Base-by-base conservation (phyloP, 2,113 vertebrate genomes). In the Thalassoma bifasciatum region DNA sequence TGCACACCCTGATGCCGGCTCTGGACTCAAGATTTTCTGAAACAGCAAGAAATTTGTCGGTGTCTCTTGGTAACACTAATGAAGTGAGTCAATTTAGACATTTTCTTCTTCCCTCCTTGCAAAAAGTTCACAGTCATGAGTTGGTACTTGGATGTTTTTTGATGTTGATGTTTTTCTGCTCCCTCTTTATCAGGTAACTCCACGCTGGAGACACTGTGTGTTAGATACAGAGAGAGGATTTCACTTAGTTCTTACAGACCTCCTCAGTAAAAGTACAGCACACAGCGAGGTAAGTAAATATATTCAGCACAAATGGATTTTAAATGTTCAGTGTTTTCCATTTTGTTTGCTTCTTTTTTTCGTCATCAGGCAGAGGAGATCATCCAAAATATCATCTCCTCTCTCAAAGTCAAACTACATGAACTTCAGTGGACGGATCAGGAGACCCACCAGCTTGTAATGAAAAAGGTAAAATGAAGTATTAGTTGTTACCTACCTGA, bases 1-100 rank as follows among this genome's bases (percentile, higher is more conserved):
- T 95, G 75, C 91, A 94, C 79, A 94, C 91, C 9, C 24, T 95
- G 49, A 90, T 90, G 66, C 94, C 93, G 3, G 92, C 93, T 1
- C 86, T 95, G 58, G 92, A 93, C 75, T 90, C 92, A 72, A 92
- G 88, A 30, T 94, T 94, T 54, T 77, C 72, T 24, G 80, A 91
- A 66, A 91, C 80, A 9, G 76, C 80, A 34, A 90, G 62, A 19
- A 91, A 86, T 62, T 71, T 92, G 53, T 91, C 91, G 8, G 8
- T 66, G 30, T 79, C 78, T 40, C 60, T 81, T 36, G 88, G 90
- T 34, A 30, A 83, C 38, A 69, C 34, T 23, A 80, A 83, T 10
- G 79, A 62, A 79, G 91, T 94, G 66, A 83, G 85, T 72, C 30
- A 16, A 12, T 14, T 21, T n/a, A 36, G 22, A 42, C 1, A 2